Base-by-base conservation (phyloP, 2,888 invertebrate genomes). In the Camponotus fellah region DNA sequence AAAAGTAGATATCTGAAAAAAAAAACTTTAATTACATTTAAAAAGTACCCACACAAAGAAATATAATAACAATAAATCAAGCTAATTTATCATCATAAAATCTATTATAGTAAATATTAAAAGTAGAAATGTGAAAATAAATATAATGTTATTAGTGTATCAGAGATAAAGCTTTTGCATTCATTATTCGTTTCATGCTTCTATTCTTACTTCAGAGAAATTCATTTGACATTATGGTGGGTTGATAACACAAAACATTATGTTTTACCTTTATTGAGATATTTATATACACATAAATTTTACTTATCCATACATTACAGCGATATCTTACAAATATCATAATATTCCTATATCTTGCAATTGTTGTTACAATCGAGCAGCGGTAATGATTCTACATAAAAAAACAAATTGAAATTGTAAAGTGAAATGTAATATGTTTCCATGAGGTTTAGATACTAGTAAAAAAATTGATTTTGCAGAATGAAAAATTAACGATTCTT, bases 221-320 rank as follows among this genome's bases (percentile, higher is more conserved):
- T 21, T 21, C 6, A 21, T 56, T 56, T 8, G 9, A 56, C 9
- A 56, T 56, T 10, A 56, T 56, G 4, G n/a, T 21, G 9, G 2
- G 10, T 21, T 21, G 21, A 56, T 0, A 21, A n/a, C n/a, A 56
- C 9, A 2, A n/a, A 56, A 56, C 56, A 56, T 56, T 56, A 56
- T 56, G 9, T 8, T 60, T 49, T 34, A 64, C 8, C 21, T 75
- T 75, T 75, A 75, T 75, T 75, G 56, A 66, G 56, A 68, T 77
- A 58, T 58, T 68, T 77, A 77, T 68, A 58, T 77, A 77, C 43
- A 77, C 77, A 77, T 49, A 49, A 56, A 77, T 49, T 68, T 68
- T 32, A 77, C 66, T 77, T 77, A 66, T 77, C 3, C 56, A 26
- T 77, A 77, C 76, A 40, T 56, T 76, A 65, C 72, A 75, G 26